Base-by-base conservation (phyloP, 2,797 vertebrate species). In the Acipenser oxyrinchus region DNA sequence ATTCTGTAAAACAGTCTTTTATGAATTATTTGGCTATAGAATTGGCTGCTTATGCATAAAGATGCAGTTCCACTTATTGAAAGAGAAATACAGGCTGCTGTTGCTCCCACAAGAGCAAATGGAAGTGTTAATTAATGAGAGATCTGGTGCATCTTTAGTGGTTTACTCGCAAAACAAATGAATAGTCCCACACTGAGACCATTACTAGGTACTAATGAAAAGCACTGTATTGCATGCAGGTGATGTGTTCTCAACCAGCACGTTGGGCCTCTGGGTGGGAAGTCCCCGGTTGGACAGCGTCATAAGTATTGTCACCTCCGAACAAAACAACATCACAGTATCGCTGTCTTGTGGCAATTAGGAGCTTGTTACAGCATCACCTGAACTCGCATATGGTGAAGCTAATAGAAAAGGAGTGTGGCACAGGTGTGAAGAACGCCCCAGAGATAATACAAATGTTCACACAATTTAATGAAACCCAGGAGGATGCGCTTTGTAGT, bases 231-330 rank as follows among this genome's bases (percentile, higher is more conserved):
- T n/a, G 66, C 70, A 73, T n/a, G 49, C 10, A 73, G 73, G 80
- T 73, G 72, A 69, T 67, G 57, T 71, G 70, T 71, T 79, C 76
- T 71, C 53, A 50, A 12, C 15, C 15, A 18, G 15, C 15, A 18
- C 15, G 15, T 18, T 18, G 15, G 15, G 55, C 48, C 49, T 72
- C 49, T 53, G 68, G 51, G 71, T 55, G 69, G 67, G 74, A 72
- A 69, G 74, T 60, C 83, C 82, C 82, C 80, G 87, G 86, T 90
- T 88, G 87, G 86, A 80, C 77, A 66, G 62, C 4, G 68, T 70
- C 66, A 74, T 72, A 81, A 79, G 87, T 79, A 81, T 69, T 64
- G 70, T 70, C 66, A 75, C 75, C 72, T 68, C 71, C 58, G 64
- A n/a, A 67, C 53, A 75, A 74, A 82, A 81, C 75, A 76, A 77